These are phyloP conservation scores for Perizoma affinitatum DNA, from an alignment of 2,888 invertebrate species.

Conservation along the genomic window DNA sequence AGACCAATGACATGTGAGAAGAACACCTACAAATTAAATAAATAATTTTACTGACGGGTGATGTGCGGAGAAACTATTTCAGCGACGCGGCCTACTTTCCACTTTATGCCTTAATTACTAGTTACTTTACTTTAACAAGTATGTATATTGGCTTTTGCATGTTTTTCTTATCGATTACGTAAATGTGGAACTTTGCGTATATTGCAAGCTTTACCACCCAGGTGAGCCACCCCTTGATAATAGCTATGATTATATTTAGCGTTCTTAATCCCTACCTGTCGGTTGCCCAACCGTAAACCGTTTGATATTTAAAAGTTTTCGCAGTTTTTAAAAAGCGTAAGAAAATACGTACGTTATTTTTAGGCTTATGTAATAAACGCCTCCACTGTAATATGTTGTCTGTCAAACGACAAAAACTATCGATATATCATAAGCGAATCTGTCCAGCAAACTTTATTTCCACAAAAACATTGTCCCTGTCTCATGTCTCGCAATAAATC, in stretches of 20 bases:
- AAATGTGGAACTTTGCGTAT: conserved; percentile 1
- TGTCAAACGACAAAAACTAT: too few species aligned
- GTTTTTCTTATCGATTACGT: conserved; percentile 9
- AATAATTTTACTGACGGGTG: conserved; percentile 36
- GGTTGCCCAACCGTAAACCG: too few species aligned
- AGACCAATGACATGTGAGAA: not conserved
- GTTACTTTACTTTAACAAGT: conserved; percentile 38
- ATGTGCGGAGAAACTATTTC: conserved; percentile 59
- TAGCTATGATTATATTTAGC: too few species aligned
- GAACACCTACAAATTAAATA: conserved; percentile 45
- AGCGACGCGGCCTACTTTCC: conserved; percentile 52
- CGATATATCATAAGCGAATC: too few species aligned
- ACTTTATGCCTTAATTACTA: conserved; percentile 53
- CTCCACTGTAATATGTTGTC: too few species aligned
- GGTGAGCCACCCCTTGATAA: too few species aligned
- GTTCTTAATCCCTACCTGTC: too few species aligned
- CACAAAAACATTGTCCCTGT: conserved; percentile 1
- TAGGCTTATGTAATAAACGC: too few species aligned
- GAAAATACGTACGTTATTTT: too few species aligned
- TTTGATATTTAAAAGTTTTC: too few species aligned
- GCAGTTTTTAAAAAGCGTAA: too few species aligned
- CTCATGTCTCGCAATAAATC: conserved; percentile 13
- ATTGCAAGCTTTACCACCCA: not conserved
- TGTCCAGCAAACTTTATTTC: too few species aligned
- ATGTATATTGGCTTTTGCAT: conserved; percentile 38